These are phyloP conservation scores for Dreissena rostriformis DNA, from an alignment of 1,140 invertebrate species.

Conservation along the genomic window DNA sequence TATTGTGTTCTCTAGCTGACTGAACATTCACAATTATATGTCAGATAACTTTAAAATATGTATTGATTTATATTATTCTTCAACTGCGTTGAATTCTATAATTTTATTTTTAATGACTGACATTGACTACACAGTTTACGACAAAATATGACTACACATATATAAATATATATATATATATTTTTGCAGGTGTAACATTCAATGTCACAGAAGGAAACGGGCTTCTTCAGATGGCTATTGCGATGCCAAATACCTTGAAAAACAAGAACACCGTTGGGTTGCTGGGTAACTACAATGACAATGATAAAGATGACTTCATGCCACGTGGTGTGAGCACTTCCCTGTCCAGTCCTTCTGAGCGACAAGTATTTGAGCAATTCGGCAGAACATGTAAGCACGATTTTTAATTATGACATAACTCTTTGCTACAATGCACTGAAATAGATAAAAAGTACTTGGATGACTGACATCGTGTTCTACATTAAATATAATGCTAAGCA, in stretches of 20 bases:
- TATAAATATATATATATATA: too few species aligned
- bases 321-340: slow-evolving; percentile 77
- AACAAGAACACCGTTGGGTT: slow-evolving; percentile 60
- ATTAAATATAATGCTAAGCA: neutral
- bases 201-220: slow-evolving; percentile 46
- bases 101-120: too few species aligned
- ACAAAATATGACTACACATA: too few species aligned
- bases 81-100: too few species aligned
- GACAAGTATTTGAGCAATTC: slow-evolving; percentile 61
- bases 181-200: slow-evolving; percentile 53
- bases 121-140: too few species aligned
- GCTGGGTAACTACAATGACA: slow-evolving; percentile 67
- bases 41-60: too few species aligned
- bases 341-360: slow-evolving; percentile 50
- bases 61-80: too few species aligned
- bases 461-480: neutral
- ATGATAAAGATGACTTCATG: slow-evolving; percentile 63
- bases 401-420: neutral
- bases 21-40: too few species aligned
- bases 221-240: slow-evolving; percentile 54
- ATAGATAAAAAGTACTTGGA: neutral
- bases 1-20: too few species aligned
- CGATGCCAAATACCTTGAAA: slow-evolving; percentile 15
- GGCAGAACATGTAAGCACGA: slow-evolving; percentile 58
- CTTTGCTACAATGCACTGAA: neutral